Base-by-base conservation (phyloP, 2,888 invertebrate species). In the Schrankia costaestrigalis region DNA sequence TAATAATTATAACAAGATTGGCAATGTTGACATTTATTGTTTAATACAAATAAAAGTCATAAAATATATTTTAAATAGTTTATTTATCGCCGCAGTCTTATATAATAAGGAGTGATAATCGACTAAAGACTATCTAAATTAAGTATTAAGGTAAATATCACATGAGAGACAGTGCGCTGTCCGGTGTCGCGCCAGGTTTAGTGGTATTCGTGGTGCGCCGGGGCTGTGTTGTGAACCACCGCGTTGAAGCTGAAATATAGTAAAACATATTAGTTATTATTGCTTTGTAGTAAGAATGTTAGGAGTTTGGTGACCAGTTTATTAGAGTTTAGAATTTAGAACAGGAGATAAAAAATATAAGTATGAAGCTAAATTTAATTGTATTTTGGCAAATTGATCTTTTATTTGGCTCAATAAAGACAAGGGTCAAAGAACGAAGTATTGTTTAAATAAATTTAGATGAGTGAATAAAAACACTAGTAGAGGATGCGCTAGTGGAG, bases 81-180 rank as follows among this genome's bases (percentile, higher is more conserved):
- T 85, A 86, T 86, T 84, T 63, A n/a, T 84, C 85, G 84, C 83
- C 85, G 85, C 87, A 86, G 87, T 87, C 86, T 80, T 80, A 75
- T 76, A 83, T 74, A 65, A 75, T 63, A 76, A 68, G 68, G 71
- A 63, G 75, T 48, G 64, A 63, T 71, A 69, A 69, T 79, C 74
- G 80, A 84, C 86, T 84, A 85, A 83, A 82, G 75, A 82, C 83
- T 85, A 85, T 85, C 71, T 84, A 78, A 51, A 64, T 71, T 75
- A 71, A 75, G 72, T 71, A 75, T 70, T 77, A 78, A 78, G 14
- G 79, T 79, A 78, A 87, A 86, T 86, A 87, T 87, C 86, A 86
- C 86, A 87, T 80, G 71, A 64, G 67, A 73, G 73, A 66, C 56
- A 65, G 71, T 65, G 67, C n/a, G 71, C 69, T 53, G n/a, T n/a